These are phyloP conservation scores for Caiman crocodilus DNA, from an alignment of 2,797 vertebrate species.

Conservation along the genomic window DNA sequence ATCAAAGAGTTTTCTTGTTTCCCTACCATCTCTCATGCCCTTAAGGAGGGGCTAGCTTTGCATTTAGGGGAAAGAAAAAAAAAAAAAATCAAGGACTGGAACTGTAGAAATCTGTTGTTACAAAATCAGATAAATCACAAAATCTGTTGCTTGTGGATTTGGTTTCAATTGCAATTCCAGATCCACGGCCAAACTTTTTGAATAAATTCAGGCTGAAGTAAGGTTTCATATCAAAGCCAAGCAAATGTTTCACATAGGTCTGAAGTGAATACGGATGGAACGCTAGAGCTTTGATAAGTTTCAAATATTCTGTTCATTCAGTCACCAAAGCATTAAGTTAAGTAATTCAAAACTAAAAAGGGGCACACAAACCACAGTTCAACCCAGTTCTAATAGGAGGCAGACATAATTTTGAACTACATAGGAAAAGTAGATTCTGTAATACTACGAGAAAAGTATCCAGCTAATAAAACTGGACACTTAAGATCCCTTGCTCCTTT, in stretches of 20 bases:
- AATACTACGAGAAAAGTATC: not conserved
- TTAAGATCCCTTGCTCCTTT: not conserved
- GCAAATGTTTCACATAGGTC: not conserved
- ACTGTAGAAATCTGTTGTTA: not conserved
- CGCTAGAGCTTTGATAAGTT: too few relatives aligned
- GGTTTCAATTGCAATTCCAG: not conserved
- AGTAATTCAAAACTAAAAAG: not conserved
- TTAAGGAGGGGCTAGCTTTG: not conserved
- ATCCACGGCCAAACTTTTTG: not conserved
- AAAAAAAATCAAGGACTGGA: not conserved
- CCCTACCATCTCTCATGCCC: not conserved
- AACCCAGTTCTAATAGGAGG: not conserved
- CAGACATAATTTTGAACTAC: not conserved
- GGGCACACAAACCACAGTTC: not conserved
- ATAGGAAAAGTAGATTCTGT: not conserved
- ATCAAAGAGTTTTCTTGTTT: not conserved
- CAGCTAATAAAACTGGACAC: too few relatives aligned
- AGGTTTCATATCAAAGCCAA: not conserved
- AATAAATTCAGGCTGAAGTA: not conserved
- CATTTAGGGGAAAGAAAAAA: not conserved
- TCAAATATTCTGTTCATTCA: fast-evolving
- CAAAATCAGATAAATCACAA: not conserved
- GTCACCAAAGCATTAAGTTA: not conserved
- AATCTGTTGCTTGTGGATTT: not conserved
- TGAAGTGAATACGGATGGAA: not conserved